These are phyloP conservation scores for Odocoileus hemionus DNA, from an alignment of 2,113 vertebrate genomes.

Conservation along the genomic window DNA sequence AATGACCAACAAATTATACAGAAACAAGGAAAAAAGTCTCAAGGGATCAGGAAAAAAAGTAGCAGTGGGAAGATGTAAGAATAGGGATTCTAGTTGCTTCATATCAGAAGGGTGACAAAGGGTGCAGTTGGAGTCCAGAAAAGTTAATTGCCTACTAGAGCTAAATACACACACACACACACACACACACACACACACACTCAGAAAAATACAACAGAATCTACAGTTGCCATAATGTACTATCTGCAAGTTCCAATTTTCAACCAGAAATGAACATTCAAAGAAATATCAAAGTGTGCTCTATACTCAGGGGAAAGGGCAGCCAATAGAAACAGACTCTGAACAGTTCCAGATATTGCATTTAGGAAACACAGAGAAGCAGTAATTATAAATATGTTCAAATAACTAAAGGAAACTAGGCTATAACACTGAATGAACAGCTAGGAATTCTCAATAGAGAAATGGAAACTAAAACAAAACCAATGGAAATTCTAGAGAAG, in stretches of 20 bases:
- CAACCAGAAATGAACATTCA: not conserved
- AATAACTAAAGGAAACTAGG: slow-evolving; percentile 1
- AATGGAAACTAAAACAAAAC: not conserved
- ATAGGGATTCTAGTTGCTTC: not conserved
- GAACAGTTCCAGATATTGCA: not conserved
- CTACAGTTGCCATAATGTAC: not conserved
- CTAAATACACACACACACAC: not conserved
- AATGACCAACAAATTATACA: not conserved
- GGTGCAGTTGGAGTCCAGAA: not conserved
- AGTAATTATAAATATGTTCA: not conserved
- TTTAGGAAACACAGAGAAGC: slow-evolving; percentile 5
- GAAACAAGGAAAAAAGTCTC: not conserved
- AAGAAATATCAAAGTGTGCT: not conserved
- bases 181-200: not conserved
- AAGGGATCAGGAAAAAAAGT: not conserved
- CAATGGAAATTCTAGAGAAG: not conserved
- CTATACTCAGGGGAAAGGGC: not conserved
- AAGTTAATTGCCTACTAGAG: not conserved
- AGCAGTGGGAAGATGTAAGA: not conserved
- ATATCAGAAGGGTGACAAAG: not conserved
- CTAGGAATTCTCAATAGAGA: not conserved
- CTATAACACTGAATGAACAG: not conserved
- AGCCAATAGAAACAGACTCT: not conserved
- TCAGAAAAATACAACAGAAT: not conserved
- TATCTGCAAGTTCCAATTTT: slow-evolving; percentile 3